A percentile compares a stretch with the other conserved stretches of the same genome.
These are phyloP conservation scores for Brienomyrus longianalis DNA, from an alignment of 2,113 vertebrate genomes.

Conservation along the genomic window DNA sequence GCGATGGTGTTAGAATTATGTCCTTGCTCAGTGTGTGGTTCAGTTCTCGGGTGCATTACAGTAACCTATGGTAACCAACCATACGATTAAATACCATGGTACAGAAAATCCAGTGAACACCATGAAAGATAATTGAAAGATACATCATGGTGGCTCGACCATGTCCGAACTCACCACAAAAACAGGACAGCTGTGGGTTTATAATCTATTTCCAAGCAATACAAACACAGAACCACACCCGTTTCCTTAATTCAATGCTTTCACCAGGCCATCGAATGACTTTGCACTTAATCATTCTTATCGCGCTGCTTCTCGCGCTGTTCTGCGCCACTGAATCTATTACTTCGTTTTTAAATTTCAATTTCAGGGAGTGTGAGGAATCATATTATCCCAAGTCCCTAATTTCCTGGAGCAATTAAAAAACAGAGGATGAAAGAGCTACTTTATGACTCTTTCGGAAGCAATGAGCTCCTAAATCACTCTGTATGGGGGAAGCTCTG, in stretches of 20 bases:
- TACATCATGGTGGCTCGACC: neutral
- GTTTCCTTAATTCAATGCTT: neutral
- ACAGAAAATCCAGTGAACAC: neutral
- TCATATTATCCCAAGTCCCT: neutral
- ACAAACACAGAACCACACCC: neutral
- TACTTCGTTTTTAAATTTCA: neutral
- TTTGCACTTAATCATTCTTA: constrained; percentile 1
- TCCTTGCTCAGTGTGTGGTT: neutral
- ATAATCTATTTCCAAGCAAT: neutral
- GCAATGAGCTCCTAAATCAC: neutral
- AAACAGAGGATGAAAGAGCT: neutral
- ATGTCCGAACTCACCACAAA: neutral
- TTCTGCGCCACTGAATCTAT: neutral
- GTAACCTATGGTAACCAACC: neutral
- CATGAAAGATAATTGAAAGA: constrained; percentile 1
- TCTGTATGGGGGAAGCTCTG: neutral
- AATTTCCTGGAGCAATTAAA: constrained; percentile 8
- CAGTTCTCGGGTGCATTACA: neutral
- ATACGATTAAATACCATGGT: neutral
- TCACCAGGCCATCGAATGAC: neutral
- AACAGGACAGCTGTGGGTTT: neutral
- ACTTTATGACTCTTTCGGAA: neutral
- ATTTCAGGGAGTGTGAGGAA: neutral
- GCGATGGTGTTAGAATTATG: neutral
- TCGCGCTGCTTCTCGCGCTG: neutral